Evolutionary conservation across 2,797 vertebrate species (phyloP).

Genomic region (Acipenser oxyrinchus): DNA sequence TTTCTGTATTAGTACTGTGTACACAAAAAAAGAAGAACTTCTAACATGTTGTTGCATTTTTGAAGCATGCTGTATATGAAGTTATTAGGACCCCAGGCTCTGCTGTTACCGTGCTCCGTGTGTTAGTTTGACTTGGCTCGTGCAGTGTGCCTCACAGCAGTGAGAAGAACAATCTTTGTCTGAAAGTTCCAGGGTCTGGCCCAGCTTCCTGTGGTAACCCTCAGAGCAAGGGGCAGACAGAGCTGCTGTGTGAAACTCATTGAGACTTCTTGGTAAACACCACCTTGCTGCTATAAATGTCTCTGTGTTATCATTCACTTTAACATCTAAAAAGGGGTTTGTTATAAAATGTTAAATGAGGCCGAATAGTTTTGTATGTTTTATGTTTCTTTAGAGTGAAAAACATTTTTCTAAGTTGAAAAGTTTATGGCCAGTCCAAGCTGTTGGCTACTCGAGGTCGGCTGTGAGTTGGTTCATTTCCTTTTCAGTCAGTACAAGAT

Average conservation of each 20-base stretch:
- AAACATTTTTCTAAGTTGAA: no score
- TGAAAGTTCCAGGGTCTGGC: constrained; percentile 12
- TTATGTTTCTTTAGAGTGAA: no score
- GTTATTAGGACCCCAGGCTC: background rate
- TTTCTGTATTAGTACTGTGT: background rate
- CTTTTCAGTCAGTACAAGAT: no score
- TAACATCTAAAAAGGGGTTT: no score
- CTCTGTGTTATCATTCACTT: no score
- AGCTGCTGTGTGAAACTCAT: constrained; percentile 17
- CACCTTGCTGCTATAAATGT: background rate
- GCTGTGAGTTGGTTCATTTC: no score
- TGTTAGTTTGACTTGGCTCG: constrained; percentile 24
- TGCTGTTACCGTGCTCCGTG: constrained; percentile 6
- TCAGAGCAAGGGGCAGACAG: constrained; percentile 21
- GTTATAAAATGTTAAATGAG: no score
- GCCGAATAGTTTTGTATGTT: no score
- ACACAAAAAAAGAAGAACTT: background rate
- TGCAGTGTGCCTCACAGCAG: constrained; percentile 14
- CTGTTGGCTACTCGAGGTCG: no score
- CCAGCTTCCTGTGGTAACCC: constrained; percentile 30
- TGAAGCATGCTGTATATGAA: background rate
- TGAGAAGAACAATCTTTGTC: constrained; percentile 26
- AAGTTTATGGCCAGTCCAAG: no score
- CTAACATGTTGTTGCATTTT: background rate
- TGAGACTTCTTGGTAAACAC: background rate